Evolutionary conservation across 2,797 vertebrate genomes (phyloP), one percentile per base, ranked within the genome.

Genomic region (Pseudopleuronectes americanus): DNA sequence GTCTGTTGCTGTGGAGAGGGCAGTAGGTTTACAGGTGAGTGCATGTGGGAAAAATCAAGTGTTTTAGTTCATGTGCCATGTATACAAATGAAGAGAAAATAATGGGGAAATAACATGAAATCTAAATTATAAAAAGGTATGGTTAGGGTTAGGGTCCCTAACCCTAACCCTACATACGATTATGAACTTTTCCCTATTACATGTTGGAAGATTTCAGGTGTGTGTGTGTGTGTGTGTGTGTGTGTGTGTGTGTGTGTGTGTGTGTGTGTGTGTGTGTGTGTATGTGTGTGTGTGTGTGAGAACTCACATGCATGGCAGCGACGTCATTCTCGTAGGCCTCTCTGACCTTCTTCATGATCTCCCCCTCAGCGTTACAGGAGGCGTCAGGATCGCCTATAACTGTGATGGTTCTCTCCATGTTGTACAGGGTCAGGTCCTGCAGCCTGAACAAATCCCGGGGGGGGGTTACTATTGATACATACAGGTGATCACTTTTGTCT

Each of bases 281-380:
- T 47, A 13, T 28, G 16, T 54, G 23, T 47, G 8, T 24, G 28
- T 23, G 23, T 24, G 16, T 21, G 21, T 26, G 24, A n/a, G 3
- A 13, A 88, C 93, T 93, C 92, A 98, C 97, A 0, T 97, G 97
- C 97, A 98, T 97, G 48, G 97, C 97, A 0, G 97, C 97, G 9
- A 98, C 95, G 23, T 99, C 97, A 0, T 98, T 98, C 86, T 99
- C 97, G 0, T 99, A 98, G 28, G 97, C 97, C 91, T 99, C 97
- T 7, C 97, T 89, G 77, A 99, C 94, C 91, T 97, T 98, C 93
- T 97, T 97, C 96, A 96, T 98, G 90, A 99, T 95, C 90, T 98
- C 97, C 79, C 95, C 94, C 91, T 98, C 96, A 0, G 97, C 97
- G 70, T 86, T 91, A 68, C 96, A 96, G 90, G 96, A 98, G 57